phyloP scores from a whole-genome alignment of 2,888 invertebrate species.

The Spisula solida region DNA sequence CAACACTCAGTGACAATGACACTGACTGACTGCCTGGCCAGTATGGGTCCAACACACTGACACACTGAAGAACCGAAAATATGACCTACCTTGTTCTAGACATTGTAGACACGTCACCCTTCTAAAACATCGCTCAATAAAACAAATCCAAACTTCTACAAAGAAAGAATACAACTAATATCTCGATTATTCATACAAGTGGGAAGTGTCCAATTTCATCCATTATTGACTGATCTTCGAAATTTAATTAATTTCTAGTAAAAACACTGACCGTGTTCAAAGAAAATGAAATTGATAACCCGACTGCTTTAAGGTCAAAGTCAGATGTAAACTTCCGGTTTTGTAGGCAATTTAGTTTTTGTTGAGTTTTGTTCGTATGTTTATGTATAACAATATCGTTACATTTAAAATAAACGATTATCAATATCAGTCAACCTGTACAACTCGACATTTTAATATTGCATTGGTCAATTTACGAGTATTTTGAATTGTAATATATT shows the following conservation, averaged over 20 bases:
- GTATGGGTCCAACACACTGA: background rate
- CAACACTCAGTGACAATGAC: background rate
- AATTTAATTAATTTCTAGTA: background rate
- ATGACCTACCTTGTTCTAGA: conserved; percentile 23
- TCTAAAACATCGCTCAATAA: background rate
- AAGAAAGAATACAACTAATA: background rate
- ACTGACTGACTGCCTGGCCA: background rate
- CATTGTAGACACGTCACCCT: conserved; percentile 54
- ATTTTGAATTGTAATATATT: conserved; percentile 5
- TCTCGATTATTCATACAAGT: conserved; percentile 49
- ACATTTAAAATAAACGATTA: background rate
- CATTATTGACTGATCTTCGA: conserved; percentile 52
- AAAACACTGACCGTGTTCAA: background rate
- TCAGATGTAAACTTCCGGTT: conserved; percentile 26
- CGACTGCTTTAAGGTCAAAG: background rate
- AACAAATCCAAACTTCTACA: background rate
- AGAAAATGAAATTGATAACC: conserved; percentile 2
- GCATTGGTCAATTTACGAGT: background rate
- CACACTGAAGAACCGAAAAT: background rate
- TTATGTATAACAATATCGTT: background rate
- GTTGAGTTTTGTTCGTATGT: background rate
- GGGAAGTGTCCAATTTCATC: conserved; percentile 70
- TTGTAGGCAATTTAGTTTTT: background rate
- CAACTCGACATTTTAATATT: background rate
- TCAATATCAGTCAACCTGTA: background rate